Conservation (phyloP, 2,113 vertebrate genomes). For the Empidonax alnorum region DNA sequence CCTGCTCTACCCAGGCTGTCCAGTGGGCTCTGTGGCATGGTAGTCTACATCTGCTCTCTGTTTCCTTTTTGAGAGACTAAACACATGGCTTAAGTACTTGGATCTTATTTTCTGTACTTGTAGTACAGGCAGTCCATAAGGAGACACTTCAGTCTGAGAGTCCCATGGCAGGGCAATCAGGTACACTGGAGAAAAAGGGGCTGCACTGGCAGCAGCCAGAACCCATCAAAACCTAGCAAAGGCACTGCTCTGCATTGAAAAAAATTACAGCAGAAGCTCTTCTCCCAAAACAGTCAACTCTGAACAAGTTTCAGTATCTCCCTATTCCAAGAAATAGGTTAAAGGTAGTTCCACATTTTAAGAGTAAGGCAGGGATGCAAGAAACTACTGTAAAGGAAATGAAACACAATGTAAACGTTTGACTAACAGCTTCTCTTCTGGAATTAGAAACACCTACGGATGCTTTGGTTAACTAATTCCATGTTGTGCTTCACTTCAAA, state of each 20-base stretch:
- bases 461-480: constrained; percentile 44
- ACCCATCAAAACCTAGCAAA: background rate
- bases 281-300: background rate
- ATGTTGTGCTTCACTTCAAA: constrained; percentile 27
- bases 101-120: background rate
- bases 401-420: constrained; percentile 52
- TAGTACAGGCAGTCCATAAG: background rate
- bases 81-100: background rate
- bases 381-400: constrained; percentile 54
- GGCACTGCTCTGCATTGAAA: background rate
- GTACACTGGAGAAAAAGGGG: background rate
- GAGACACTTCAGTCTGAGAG: background rate
- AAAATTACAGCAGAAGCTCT: background rate
- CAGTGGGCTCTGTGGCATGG: fast-evolving
- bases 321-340: background rate
- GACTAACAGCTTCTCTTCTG: constrained; percentile 56
- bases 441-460: constrained; percentile 37
- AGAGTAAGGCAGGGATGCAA: constrained; percentile 18
- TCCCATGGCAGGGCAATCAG: background rate
- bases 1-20: background rate
- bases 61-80: background rate
- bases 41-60: background rate
- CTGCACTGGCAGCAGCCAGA: background rate
- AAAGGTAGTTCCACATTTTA: constrained; percentile 2
- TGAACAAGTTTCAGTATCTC: background rate